Percentiles rank a stretch among this genome's conserved stretches.
These are phyloP conservation scores for Bombyx mori DNA, from an alignment of 1,140 invertebrate species.

Conservation along the genomic window ASM3026992v2 NC_085118.1:7490001-7490500, in stretches of 20 bases:
- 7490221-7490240: constrained; percentile 64
- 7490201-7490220: constrained; percentile 71
- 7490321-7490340: too few species aligned
- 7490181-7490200: constrained; percentile 71
- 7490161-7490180: constrained; percentile 65
- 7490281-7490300: too few species aligned
- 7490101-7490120: constrained; percentile 71
- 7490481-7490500: constrained; percentile 52
- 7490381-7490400: constrained; percentile 11
- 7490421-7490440: constrained; percentile 23
- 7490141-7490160: constrained; percentile 63
- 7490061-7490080: constrained; percentile 48
- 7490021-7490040: background rate
- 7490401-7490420: constrained; percentile 11
- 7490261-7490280: background rate
- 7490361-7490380: background rate
- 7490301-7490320: too few species aligned
- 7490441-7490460: constrained; percentile 39
- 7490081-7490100: constrained; percentile 64
- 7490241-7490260: constrained; percentile 37
- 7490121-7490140: constrained; percentile 70
- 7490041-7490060: constrained; percentile 6
- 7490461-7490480: constrained; percentile 63
- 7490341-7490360: too few species aligned
- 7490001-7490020: background rate